phyloP scores from a whole-genome alignment of 1,140 invertebrate species.

The Lucilia cuprina region DNA sequence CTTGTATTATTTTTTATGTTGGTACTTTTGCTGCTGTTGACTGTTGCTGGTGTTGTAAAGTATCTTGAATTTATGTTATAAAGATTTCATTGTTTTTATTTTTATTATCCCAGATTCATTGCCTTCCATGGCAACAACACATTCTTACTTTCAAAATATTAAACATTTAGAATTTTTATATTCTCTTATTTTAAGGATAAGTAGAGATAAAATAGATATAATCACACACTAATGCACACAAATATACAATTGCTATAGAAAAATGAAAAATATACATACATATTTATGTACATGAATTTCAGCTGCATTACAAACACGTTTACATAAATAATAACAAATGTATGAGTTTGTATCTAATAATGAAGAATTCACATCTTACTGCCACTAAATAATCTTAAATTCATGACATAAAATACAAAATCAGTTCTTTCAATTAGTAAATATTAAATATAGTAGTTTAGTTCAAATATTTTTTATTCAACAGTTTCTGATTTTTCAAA shows the following conservation, averaged over 20 bases:
- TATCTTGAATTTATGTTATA: not conserved
- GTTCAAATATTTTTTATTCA: too few relatives aligned
- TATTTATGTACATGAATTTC: too few relatives aligned
- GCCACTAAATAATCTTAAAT: too few relatives aligned
- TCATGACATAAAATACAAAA: too few relatives aligned
- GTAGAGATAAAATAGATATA: not conserved
- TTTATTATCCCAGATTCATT: not conserved
- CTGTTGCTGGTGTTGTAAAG: constrained; percentile 7
- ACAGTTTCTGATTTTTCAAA: too few relatives aligned
- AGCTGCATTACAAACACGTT: too few relatives aligned
- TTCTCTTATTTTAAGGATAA: not conserved
- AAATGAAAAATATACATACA: too few relatives aligned
- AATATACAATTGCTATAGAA: not conserved
- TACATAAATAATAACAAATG: too few relatives aligned
- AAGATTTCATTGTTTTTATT: constrained; percentile 10
- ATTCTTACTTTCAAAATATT: not conserved
- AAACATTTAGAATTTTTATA: not conserved
- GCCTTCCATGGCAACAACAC: not conserved
- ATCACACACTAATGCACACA: not conserved
- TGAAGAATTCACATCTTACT: too few relatives aligned
- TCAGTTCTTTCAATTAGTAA: too few relatives aligned
- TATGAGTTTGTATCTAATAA: too few relatives aligned
- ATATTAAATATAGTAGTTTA: too few relatives aligned
- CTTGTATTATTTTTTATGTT: not conserved
- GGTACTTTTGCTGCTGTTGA: constrained; percentile 1